These are phyloP conservation scores for Neoascia interrupta DNA, from an alignment of 2,888 invertebrate species.

Conservation along the genomic window DNA sequence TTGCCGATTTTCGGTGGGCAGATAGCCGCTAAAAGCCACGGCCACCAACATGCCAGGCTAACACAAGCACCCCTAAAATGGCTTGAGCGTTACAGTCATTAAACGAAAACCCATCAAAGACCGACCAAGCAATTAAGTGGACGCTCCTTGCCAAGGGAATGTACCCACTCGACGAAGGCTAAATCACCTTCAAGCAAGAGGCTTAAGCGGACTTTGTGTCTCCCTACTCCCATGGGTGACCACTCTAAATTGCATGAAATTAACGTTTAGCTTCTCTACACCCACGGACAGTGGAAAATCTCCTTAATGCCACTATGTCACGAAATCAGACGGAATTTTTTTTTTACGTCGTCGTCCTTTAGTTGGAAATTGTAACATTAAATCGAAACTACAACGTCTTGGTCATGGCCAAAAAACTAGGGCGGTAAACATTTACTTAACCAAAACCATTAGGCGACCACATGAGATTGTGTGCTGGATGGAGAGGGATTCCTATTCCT, in stretches of 20 bases:
- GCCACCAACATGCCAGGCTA: constrained; percentile 21
- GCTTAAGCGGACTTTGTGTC: constrained; percentile 16
- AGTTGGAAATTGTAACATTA: too few relatives aligned
- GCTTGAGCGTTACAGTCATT: constrained; percentile 60
- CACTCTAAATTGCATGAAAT: constrained; percentile 58
- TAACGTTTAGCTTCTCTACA: constrained; percentile 21
- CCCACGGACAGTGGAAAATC: constrained; percentile 48
- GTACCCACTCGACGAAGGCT: constrained; percentile 5
- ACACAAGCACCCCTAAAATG: constrained; percentile 22
- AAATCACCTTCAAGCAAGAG: constrained; percentile 37
- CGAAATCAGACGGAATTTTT: constrained; percentile 28
- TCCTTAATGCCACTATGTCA: constrained; percentile 57
- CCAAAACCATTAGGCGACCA: constrained; percentile 38
- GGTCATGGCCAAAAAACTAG: constrained; percentile 54
- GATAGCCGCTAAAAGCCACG: constrained; percentile 16
- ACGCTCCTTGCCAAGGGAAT: constrained; percentile 52
- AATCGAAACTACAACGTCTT: constrained; percentile 44
- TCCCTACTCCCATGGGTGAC: constrained; percentile 1
- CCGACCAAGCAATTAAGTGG: constrained; percentile 63
- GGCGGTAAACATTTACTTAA: constrained; percentile 63
- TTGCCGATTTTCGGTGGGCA: constrained; percentile 34
- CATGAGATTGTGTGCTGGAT: constrained; percentile 41
- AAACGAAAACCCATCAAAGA: constrained; percentile 58
- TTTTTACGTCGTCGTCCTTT: constrained; percentile 5
- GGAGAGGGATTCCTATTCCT: not conserved